Evolutionary conservation across 1,140 invertebrate species (phyloP).

Genomic region (Nebria ingens): DNA sequence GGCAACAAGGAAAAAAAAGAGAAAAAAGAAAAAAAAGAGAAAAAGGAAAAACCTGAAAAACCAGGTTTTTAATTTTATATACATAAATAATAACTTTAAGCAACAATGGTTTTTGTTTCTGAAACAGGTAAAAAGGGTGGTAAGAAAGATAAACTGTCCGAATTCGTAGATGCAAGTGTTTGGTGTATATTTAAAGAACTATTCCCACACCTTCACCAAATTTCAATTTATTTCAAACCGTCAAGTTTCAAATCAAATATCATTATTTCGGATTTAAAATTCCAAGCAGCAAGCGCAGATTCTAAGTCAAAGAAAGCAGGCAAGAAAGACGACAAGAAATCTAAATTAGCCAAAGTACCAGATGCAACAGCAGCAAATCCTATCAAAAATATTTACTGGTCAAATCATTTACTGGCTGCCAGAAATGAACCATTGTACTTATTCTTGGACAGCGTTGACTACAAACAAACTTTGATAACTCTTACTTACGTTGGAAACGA

Average conservation of each 20-base stretch:
- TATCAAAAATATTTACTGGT: background rate
- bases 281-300: background rate
- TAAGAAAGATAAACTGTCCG: background rate
- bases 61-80: background rate
- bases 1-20: constrained; percentile 7
- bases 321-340: constrained; percentile 15
- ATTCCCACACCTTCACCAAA: constrained; percentile 17
- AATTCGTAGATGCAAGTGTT: constrained; percentile 19
- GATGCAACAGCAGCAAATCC: background rate
- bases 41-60: background rate
- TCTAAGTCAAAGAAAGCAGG: constrained; percentile 13
- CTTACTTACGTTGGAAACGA: constrained; percentile 23
- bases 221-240: constrained; percentile 31
- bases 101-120: background rate
- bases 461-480: constrained; percentile 29
- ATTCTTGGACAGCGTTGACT: constrained; percentile 28
- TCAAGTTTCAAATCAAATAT: constrained; percentile 22
- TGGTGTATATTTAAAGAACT: constrained; percentile 33
- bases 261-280: constrained; percentile 23
- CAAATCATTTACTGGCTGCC: constrained; percentile 14
- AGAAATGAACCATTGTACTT: constrained; percentile 33
- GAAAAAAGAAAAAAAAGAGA: constrained; percentile 10
- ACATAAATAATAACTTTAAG: background rate
- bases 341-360: background rate
- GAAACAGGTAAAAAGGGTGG: background rate